These are phyloP conservation scores for Lepilemur septentrionalis DNA, from an alignment of 2,797 vertebrate genomes.

Conservation along the genomic window DNA sequence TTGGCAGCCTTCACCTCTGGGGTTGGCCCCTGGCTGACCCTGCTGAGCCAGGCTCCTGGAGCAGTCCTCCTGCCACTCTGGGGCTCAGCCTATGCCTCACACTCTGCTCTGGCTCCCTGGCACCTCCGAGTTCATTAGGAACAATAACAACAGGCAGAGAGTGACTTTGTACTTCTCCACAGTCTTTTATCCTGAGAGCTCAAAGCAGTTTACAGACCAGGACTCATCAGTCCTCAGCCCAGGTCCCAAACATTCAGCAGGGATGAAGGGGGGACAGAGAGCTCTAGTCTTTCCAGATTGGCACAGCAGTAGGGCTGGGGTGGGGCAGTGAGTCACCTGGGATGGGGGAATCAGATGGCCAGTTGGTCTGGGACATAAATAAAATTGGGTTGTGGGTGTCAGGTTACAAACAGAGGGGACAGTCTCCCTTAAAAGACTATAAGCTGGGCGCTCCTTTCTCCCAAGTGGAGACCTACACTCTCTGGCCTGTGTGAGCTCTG, in stretches of 20 bases:
- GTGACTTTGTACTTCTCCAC: slow-evolving; percentile 71
- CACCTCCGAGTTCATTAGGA: slow-evolving; percentile 57
- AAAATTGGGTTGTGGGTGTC: not conserved
- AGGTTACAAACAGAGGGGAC: not conserved
- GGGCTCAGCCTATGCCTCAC: slow-evolving; percentile 36
- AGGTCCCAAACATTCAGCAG: not conserved
- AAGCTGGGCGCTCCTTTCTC: not conserved
- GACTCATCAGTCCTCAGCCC: slow-evolving; percentile 52
- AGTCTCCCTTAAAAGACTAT: not conserved
- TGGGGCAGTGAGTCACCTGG: slow-evolving; percentile 34
- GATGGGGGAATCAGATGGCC: not conserved
- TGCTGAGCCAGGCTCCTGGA: slow-evolving; percentile 35
- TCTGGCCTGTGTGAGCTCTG: not conserved
- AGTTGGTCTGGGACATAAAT: slow-evolving; percentile 21
- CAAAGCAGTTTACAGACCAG: slow-evolving; percentile 75
- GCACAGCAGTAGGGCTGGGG: not conserved
- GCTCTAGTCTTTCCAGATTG: slow-evolving; percentile 19
- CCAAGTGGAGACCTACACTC: not conserved
- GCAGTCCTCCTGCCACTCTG: not conserved
- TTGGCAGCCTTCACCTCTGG: slow-evolving; percentile 24
- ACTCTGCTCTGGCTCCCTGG: slow-evolving; percentile 25
- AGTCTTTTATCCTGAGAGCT: slow-evolving; percentile 76
- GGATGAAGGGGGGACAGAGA: not conserved
- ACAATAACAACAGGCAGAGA: slow-evolving; percentile 57
- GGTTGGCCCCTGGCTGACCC: slow-evolving; percentile 60